Evolutionary conservation across 2,113 vertebrate genomes (phyloP).

Genomic region (Plectropomus leopardus): DNA sequence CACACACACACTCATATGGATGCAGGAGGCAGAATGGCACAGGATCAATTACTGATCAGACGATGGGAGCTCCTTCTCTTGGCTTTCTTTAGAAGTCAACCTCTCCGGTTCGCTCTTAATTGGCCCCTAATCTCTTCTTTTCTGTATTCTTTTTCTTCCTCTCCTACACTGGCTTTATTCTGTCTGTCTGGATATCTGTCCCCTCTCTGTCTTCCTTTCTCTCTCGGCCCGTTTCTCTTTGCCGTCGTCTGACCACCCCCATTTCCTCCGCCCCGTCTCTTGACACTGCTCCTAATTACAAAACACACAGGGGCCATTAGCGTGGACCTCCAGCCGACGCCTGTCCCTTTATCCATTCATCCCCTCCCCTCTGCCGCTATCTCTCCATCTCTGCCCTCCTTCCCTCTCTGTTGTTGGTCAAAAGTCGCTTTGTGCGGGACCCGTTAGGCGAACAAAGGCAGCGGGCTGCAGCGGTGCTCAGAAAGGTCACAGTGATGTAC

Average conservation of each 20-base stretch:
- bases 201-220: slow-evolving; percentile 44
- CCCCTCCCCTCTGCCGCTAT: slow-evolving; percentile 59
- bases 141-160: slow-evolving; percentile 56
- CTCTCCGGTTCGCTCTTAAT: slow-evolving; percentile 69
- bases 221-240: slow-evolving; percentile 41
- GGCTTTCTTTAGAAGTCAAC: slow-evolving; percentile 66
- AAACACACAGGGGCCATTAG: slow-evolving; percentile 78
- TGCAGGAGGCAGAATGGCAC: slow-evolving; percentile 52
- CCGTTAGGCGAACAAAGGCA: slow-evolving; percentile 75
- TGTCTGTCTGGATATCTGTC: slow-evolving; percentile 60
- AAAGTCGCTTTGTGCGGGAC: slow-evolving; percentile 74
- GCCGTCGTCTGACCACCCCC: slow-evolving; percentile 42
- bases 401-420: slow-evolving; percentile 67
- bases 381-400: slow-evolving; percentile 73
- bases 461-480: slow-evolving; percentile 60
- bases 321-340: slow-evolving; percentile 60
- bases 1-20: slow-evolving; percentile 34
- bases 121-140: slow-evolving; percentile 69
- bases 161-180: slow-evolving; percentile 46
- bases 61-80: slow-evolving; percentile 49
- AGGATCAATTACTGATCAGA: slow-evolving; percentile 74
- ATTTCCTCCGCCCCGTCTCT: slow-evolving; percentile 56
- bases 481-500: slow-evolving; percentile 77
- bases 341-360: slow-evolving; percentile 73
- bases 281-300: slow-evolving; percentile 74